These are phyloP conservation scores for Orius insidiosus DNA, from an alignment of 1,140 invertebrate genomes.

Conservation along the genomic window DNA sequence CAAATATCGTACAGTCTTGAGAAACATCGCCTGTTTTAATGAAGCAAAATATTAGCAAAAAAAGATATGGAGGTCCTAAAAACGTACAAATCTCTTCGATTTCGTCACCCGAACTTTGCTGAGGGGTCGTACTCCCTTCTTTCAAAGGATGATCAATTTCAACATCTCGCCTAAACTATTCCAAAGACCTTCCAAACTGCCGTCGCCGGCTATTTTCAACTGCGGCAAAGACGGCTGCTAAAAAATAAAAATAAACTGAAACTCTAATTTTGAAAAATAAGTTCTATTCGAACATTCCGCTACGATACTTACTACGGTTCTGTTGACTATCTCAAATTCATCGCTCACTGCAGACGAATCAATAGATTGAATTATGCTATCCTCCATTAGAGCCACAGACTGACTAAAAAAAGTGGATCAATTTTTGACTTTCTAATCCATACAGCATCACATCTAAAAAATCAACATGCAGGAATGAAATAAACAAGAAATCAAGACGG, in stretches of 20 bases:
- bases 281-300: no score
- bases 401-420: neutral
- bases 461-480: no score
- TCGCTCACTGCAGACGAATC: conserved; percentile 67
- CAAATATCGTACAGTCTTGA: conserved; percentile 79
- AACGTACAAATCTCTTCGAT: conserved; percentile 9
- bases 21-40: conserved; percentile 50
- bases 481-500: no score
- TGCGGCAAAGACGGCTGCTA: conserved; percentile 31
- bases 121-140: conserved; percentile 1
- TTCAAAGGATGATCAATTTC: conserved; percentile 20
- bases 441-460: no score
- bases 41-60: no score
- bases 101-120: neutral
- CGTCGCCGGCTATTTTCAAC: conserved; percentile 54
- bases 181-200: conserved; percentile 44
- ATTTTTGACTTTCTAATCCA: no score
- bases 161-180: conserved; percentile 56
- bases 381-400: conserved; percentile 39
- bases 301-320: conserved; percentile 2
- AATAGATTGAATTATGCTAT: conserved; percentile 58
- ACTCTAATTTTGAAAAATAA: no score
- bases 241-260: neutral
- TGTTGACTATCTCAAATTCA: conserved; percentile 60
- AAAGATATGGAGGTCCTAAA: no score